A percentile compares a stretch with the other conserved stretches of the same genome.
These are phyloP conservation scores for Microplitis manilae DNA, from an alignment of 2,888 invertebrate genomes.

Conservation along the genomic window DNA sequence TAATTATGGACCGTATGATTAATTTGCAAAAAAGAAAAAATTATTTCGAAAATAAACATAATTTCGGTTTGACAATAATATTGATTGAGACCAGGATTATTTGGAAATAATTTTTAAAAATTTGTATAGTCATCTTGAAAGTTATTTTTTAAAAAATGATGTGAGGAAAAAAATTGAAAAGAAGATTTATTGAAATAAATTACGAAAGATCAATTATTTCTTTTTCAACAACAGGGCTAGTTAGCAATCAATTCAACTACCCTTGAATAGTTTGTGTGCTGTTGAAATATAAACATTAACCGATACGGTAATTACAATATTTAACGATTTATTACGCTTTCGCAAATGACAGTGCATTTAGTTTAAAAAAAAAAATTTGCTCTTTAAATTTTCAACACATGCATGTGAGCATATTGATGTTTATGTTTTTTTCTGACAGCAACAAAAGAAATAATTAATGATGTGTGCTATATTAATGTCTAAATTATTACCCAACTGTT, in stretches of 20 bases:
- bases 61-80: no score
- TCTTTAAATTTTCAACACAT: not conserved
- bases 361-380: not conserved
- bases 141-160: not conserved
- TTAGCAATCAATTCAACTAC: not conserved
- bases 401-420: not conserved
- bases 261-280: not conserved
- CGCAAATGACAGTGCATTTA: not conserved
- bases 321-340: not conserved
- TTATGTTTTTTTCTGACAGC: not conserved
- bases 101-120: no score
- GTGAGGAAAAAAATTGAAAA: not conserved
- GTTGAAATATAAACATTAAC: not conserved
- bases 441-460: not conserved
- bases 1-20: no score
- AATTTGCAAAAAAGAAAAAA: no score
- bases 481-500: not conserved
- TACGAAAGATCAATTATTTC: not conserved
- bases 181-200: not conserved
- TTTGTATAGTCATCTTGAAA: no score
- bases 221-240: not conserved
- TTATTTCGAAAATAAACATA: no score
- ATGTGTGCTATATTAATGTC: not conserved
- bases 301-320: not conserved
- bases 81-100: no score